Percentiles rank a stretch among this genome's conserved stretches.
phyloP scores from a whole-genome alignment of 1,140 invertebrate genomes.

The Parasteatoda tepidariorum region DNA sequence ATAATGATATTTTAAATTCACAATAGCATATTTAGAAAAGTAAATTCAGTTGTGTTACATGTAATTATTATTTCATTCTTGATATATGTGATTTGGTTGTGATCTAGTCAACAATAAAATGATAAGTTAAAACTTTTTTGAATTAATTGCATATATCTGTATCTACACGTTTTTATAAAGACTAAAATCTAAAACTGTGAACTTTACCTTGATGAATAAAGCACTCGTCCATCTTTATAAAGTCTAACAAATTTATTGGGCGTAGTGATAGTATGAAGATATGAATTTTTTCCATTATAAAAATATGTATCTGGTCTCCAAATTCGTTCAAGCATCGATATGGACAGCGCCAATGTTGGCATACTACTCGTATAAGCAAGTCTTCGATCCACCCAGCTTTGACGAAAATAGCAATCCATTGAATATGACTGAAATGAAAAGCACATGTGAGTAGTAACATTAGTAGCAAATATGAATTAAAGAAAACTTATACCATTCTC shows the following conservation, averaged over 20 bases:
- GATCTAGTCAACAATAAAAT: too few relatives aligned
- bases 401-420: constrained; percentile 96
- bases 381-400: constrained; percentile 85
- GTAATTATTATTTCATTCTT: too few relatives aligned
- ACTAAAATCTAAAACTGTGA: background rate
- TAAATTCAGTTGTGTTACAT: too few relatives aligned
- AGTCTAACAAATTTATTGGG: constrained; percentile 94
- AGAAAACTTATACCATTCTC: too few relatives aligned
- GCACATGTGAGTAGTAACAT: background rate
- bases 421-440: constrained; percentile 82
- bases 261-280: constrained; percentile 90
- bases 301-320: constrained; percentile 97
- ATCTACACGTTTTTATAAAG: background rate
- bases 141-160: too few relatives aligned
- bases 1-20: too few relatives aligned
- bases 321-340: constrained; percentile 91
- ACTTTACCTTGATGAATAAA: constrained; percentile 93
- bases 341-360: constrained; percentile 84
- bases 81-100: too few relatives aligned
- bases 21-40: too few relatives aligned
- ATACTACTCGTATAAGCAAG: constrained; percentile 79
- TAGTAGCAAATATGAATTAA: too few relatives aligned
- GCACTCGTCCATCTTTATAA: constrained; percentile 83
- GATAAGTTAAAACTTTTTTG: too few relatives aligned
- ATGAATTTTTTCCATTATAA: constrained; percentile 82